Conservation (phyloP, 53 echinoderm and acorn worm species). For the Henricia sp. region DNA sequence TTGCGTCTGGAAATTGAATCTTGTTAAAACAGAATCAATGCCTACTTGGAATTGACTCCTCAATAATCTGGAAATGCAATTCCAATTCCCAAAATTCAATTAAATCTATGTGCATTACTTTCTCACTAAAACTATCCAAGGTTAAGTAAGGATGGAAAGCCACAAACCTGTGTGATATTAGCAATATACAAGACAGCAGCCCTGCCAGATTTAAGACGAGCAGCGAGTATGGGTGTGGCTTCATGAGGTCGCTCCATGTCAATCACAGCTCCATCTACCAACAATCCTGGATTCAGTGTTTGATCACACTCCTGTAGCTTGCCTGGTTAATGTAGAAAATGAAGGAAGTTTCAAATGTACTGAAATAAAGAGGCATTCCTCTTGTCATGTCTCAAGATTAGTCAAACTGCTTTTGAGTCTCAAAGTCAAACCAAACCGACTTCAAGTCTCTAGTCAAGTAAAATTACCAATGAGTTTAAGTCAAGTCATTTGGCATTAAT, state of each 20-base stretch:
- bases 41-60: too few relatives aligned
- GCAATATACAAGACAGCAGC: slow-evolving; percentile 73
- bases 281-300: slow-evolving; percentile 28
- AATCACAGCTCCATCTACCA: slow-evolving; percentile 85
- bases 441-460: too few relatives aligned
- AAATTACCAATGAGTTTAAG: too few relatives aligned
- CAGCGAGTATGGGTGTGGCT: slow-evolving; percentile 60
- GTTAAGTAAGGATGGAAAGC: not conserved
- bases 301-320: slow-evolving; percentile 49
- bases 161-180: slow-evolving; percentile 51
- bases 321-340: not conserved
- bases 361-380: not conserved
- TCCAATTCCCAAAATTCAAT: too few relatives aligned
- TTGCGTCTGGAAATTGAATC: too few relatives aligned
- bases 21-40: too few relatives aligned
- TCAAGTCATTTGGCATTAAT: too few relatives aligned
- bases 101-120: not conserved
- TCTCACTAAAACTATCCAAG: not conserved
- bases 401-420: too few relatives aligned
- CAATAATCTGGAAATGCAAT: too few relatives aligned
- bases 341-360: not conserved
- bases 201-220: slow-evolving; percentile 71
- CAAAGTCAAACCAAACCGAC: too few relatives aligned
- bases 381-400: too few relatives aligned
- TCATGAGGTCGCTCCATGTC: slow-evolving; percentile 71